These are phyloP conservation scores for Leucoraja erinaceus DNA, from an alignment of 2,113 vertebrate species.

Conservation along the genomic window DNA sequence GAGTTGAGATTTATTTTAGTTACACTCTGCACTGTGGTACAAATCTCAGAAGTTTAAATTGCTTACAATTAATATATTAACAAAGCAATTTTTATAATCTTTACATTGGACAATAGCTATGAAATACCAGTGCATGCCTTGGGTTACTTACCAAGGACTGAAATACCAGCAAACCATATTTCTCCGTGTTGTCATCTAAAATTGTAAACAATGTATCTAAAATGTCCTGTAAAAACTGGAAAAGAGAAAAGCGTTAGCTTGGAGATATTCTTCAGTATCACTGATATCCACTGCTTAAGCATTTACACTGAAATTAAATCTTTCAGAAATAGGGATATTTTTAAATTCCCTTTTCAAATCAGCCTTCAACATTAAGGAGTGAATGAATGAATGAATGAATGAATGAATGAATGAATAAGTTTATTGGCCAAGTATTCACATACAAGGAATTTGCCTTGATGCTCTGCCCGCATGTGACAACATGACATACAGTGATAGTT, in stretches of 20 bases:
- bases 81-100: background rate
- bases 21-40: background rate
- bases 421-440: too few relatives aligned
- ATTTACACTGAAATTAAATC: background rate
- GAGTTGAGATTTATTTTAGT: background rate
- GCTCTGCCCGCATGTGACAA: too few relatives aligned
- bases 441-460: too few relatives aligned
- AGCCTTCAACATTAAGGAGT: background rate
- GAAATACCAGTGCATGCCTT: background rate
- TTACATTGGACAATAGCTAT: background rate
- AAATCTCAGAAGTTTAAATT: background rate
- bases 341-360: background rate
- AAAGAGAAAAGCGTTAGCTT: conserved; percentile 42
- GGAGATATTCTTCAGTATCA: background rate
- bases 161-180: conserved; percentile 88
- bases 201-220: conserved; percentile 88
- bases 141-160: conserved; percentile 81
- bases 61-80: background rate
- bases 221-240: conserved; percentile 87
- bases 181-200: conserved; percentile 93
- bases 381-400: too few relatives aligned
- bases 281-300: background rate
- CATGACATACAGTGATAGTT: too few relatives aligned
- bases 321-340: background rate
- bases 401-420: too few relatives aligned